Evolutionary conservation across 2,888 invertebrate species (phyloP), one percentile per base, ranked within the genome.

Genomic region (Agrypnus murinus): DNA sequence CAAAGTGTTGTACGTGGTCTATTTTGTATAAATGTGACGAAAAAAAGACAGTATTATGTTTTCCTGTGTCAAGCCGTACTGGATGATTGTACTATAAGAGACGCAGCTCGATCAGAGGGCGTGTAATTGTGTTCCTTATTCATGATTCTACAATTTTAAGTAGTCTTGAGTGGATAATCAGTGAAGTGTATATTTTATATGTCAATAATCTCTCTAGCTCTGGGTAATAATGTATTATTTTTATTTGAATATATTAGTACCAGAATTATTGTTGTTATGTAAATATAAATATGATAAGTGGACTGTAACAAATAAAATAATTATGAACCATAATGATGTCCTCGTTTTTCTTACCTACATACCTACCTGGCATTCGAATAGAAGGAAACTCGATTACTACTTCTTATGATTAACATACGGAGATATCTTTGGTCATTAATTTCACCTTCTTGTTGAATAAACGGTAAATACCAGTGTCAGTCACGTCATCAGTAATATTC

Each of bases 251-350:
- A 62, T 62, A 65, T 59, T 68, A 71, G 50, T 66, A 66, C 48
- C 59, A 45, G 70, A 80, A 80, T 84, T n/a, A n/a, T n/a, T 82
- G 82, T 84, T 84, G 84, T 84, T 84, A 83, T 85, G 84, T 84
- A 84, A 50, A 71, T 78, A 85, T 84, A 82, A 75, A 77, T 74
- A 69, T 50, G 40, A 34, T 82, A 80, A 81, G 81, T 85, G 84
- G 82, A 83, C 80, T 82, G 82, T 83, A 82, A 83, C 80, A 79
- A 81, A 81, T 75, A 80, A 58, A 58, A 58, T 43, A 38, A 38
- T 43, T 58, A 58, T 58, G 25, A 58, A 19, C 14, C 12, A 38
- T 38, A 43, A 34, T n/a, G n/a, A n/a, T n/a, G 40, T 12, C 9
- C 43, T 38, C 43, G 58, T 58, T 58, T 32, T 58, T 58, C 58